Conservation (phyloP, 2,797 vertebrate genomes). For the Steatocranus sp. region DNA sequence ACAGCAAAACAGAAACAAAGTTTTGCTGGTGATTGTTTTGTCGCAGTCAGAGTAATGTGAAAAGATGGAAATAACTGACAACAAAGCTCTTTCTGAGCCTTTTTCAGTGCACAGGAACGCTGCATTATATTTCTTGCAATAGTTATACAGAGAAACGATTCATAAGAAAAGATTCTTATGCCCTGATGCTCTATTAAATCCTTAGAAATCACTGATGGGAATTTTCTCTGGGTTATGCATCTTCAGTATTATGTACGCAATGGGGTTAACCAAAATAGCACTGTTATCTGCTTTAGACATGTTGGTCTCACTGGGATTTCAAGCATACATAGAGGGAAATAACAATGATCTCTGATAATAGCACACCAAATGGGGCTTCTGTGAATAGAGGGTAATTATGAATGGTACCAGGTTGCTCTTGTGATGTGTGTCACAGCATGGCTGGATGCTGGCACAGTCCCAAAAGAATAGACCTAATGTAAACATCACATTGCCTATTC, state of each 20-base stretch:
- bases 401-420: slow-evolving; percentile 54
- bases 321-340: slow-evolving; percentile 58
- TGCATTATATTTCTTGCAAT: neutral
- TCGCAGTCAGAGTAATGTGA: neutral
- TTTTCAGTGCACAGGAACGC: neutral
- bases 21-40: neutral
- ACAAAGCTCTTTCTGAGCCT: neutral
- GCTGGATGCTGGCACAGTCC: slow-evolving; percentile 51
- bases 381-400: slow-evolving; percentile 70
- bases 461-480: slow-evolving; percentile 55
- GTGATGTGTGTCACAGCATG: slow-evolving; percentile 65
- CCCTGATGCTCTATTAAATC: slow-evolving; percentile 45
- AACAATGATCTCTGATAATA: slow-evolving; percentile 75
- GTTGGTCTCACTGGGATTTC: slow-evolving; percentile 61
- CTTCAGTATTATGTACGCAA: slow-evolving; percentile 64
- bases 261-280: slow-evolving; percentile 69
- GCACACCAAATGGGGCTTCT: slow-evolving; percentile 61
- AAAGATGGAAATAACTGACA: neutral
- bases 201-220: slow-evolving; percentile 59
- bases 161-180: neutral
- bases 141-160: slow-evolving; percentile 7
- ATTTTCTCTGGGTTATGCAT: slow-evolving; percentile 46
- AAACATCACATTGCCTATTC: slow-evolving; percentile 57
- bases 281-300: slow-evolving; percentile 62
- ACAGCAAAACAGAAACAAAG: neutral